Evolutionary conservation across 2,113 vertebrate species (phyloP).

Genomic region (Cercopithecus mona): DNA sequence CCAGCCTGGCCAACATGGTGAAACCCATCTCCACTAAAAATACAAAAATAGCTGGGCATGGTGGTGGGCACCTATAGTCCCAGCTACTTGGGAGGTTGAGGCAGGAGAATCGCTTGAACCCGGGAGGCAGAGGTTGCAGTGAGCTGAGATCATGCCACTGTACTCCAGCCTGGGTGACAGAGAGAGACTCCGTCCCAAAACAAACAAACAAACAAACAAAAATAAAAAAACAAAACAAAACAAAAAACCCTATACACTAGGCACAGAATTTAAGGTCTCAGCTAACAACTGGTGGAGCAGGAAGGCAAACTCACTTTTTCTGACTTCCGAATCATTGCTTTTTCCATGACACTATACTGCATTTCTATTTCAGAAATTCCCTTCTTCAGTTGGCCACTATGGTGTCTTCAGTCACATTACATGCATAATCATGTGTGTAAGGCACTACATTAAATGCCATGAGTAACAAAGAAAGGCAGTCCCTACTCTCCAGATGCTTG

Average conservation of each 20-base stretch:
- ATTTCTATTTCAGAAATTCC: neutral
- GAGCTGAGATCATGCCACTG: too few relatives aligned
- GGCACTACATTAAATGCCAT: neutral
- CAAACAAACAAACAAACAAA: too few relatives aligned
- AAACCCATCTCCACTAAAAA: too few relatives aligned
- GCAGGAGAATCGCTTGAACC: too few relatives aligned
- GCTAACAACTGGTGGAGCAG: neutral
- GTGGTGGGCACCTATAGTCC: too few relatives aligned
- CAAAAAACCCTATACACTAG: neutral
- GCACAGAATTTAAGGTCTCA: conserved; percentile 20
- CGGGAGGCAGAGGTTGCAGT: too few relatives aligned
- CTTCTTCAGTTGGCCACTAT: neutral
- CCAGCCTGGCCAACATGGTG: too few relatives aligned
- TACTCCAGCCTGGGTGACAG: too few relatives aligned
- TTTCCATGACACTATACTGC: neutral
- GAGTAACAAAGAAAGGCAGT: neutral
- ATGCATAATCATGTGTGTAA: neutral
- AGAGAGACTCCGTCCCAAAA: too few relatives aligned
- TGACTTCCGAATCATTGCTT: neutral
- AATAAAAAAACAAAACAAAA: too few relatives aligned
- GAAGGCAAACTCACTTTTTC: conserved; percentile 9
- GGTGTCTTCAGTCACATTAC: neutral
- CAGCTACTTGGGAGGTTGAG: too few relatives aligned
- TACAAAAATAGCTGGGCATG: too few relatives aligned
- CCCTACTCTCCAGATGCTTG: neutral